Evolutionary conservation across 2,888 invertebrate species (phyloP).

Genomic region (Agonopterix heracliana): DNA sequence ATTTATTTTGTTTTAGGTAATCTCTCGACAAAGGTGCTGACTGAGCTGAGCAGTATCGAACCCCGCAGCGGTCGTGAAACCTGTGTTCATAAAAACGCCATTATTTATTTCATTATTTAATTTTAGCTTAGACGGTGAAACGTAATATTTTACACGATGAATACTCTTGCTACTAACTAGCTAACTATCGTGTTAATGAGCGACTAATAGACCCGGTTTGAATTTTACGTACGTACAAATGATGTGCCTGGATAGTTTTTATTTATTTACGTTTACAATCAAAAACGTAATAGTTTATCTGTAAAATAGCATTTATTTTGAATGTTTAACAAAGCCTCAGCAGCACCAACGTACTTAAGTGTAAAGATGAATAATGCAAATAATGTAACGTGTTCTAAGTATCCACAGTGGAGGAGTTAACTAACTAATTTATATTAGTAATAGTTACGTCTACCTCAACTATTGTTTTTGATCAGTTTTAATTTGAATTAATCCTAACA

Average conservation of each 20-base stretch:
- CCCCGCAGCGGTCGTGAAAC: conserved; percentile 1
- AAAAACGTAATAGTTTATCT: conserved; percentile 20
- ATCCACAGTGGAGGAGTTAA: conserved; percentile 4
- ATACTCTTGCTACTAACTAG: conserved; percentile 26
- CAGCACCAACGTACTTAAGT: conserved; percentile 56
- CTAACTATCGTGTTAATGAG: too few species aligned
- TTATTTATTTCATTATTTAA: conserved; percentile 59
- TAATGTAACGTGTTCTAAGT: conserved; percentile 14
- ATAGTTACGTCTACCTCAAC: conserved; percentile 8
- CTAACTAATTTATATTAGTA: conserved; percentile 8
- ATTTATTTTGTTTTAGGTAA: conserved; percentile 30
- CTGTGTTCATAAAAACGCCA: conserved; percentile 33
- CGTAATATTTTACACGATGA: conserved; percentile 33
- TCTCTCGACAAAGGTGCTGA: conserved; percentile 45
- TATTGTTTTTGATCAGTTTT: not conserved
- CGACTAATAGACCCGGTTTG: not conserved
- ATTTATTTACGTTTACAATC: conserved; percentile 20
- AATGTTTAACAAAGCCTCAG: conserved; percentile 31
- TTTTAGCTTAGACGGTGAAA: conserved; percentile 43
- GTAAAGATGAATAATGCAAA: conserved; percentile 18
- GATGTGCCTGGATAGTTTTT: conserved; percentile 32
- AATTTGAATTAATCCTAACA: not conserved
- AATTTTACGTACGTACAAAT: conserved; percentile 29
- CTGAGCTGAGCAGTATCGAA: conserved; percentile 41
- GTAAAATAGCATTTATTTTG: conserved; percentile 53